A percentile compares a stretch with the other conserved stretches of the same genome.
These are phyloP conservation scores for Arctopsyche grandis DNA, from an alignment of 1,140 invertebrate species.

Conservation along the genomic window DNA sequence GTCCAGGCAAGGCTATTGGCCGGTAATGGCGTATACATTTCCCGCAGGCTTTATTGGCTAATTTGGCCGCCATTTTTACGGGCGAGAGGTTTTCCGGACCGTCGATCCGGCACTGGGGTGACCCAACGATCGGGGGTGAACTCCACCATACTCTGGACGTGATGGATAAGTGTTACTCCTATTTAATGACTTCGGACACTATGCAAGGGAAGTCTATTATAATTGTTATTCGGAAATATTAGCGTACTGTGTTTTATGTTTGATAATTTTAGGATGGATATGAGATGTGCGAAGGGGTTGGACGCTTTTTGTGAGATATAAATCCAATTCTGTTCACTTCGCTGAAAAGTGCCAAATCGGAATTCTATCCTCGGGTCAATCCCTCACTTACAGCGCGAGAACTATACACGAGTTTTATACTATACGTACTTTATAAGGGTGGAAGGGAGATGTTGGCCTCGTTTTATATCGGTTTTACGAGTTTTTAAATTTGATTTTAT, in stretches of 20 bases:
- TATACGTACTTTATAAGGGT: background rate
- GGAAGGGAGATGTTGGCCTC: background rate
- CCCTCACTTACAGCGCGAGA: background rate
- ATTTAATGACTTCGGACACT: constrained; percentile 17
- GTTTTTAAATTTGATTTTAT: constrained; percentile 14
- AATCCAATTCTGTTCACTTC: constrained; percentile 22
- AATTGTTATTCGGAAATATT: background rate
- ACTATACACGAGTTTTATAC: background rate
- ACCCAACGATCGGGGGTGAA: background rate
- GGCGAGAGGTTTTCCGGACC: constrained; percentile 31
- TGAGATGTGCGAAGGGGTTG: background rate
- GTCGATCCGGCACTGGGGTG: background rate
- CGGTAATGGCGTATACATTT: constrained; percentile 43
- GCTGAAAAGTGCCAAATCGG: background rate
- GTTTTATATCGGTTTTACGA: constrained; percentile 2
- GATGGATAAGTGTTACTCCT: constrained; percentile 32
- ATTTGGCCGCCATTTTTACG: constrained; percentile 48
- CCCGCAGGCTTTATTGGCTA: constrained; percentile 45
- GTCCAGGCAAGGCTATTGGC: background rate
- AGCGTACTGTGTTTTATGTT: background rate
- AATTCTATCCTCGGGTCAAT: background rate
- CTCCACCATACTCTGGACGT: background rate
- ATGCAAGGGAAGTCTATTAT: background rate
- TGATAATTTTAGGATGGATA: background rate
- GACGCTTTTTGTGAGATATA: background rate